These are phyloP conservation scores for Palythoa grandiflora DNA, from an alignment of 92 coral and sea anemone genomes.

Conservation along the genomic window DNA sequence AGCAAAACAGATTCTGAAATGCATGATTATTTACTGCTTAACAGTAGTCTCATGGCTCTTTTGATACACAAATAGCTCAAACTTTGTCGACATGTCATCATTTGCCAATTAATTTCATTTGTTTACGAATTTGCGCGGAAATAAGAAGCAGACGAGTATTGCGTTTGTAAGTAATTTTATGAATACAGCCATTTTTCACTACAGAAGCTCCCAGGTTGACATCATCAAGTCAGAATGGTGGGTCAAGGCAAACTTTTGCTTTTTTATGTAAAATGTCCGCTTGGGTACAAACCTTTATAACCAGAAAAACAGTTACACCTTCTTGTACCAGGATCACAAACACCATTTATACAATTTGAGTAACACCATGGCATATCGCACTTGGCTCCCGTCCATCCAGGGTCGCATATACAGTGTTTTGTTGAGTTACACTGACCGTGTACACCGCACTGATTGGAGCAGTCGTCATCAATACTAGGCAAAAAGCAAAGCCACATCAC, in stretches of 20 bases:
- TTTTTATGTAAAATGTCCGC: neutral
- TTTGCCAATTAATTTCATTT: too few species aligned
- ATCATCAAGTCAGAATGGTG: too few species aligned
- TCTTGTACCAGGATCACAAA: slow-evolving; percentile 71
- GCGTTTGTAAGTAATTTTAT: too few species aligned
- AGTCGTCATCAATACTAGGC: slow-evolving; percentile 19
- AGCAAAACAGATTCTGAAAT: too few species aligned
- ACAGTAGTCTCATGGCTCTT: too few species aligned
- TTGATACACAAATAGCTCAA: too few species aligned
- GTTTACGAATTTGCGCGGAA: too few species aligned
- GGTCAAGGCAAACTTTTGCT: neutral
- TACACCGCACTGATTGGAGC: slow-evolving; percentile 3
- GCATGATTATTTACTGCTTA: too few species aligned
- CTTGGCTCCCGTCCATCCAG: slow-evolving; percentile 80
- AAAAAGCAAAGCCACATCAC: neutral
- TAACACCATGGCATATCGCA: slow-evolving; percentile 73
- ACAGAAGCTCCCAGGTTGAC: too few species aligned
- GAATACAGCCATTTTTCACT: too few species aligned
- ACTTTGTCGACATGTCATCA: too few species aligned
- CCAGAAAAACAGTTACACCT: slow-evolving; percentile 73
- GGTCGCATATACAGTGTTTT: slow-evolving; percentile 68
- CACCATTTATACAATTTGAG: slow-evolving; percentile 65
- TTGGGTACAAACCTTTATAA: slow-evolving; percentile 61
- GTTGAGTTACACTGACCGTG: slow-evolving; percentile 31
- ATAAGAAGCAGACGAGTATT: too few species aligned